phyloP scores from a whole-genome alignment of 2,888 invertebrate genomes.

The Drosophila subsilvestris region DNA sequence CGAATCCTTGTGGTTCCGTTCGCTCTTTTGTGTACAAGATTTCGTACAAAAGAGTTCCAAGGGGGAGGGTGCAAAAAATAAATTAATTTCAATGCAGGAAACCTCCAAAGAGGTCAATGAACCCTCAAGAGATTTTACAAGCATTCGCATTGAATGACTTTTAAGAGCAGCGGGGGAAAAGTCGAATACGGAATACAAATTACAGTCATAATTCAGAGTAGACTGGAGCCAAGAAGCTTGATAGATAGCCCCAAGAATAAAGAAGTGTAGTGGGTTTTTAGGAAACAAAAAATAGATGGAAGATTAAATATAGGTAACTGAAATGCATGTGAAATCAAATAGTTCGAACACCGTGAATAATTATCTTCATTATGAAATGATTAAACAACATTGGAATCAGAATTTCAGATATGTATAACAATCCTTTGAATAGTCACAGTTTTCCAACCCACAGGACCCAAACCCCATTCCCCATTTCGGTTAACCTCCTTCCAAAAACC shows the following conservation, averaged over 20 bases:
- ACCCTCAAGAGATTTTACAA: slow-evolving; percentile 6
- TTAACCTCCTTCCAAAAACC: no score
- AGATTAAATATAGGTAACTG: not conserved
- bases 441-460: not conserved
- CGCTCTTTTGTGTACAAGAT: slow-evolving; percentile 25
- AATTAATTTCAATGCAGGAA: slow-evolving; percentile 18
- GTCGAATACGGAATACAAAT: slow-evolving; percentile 29
- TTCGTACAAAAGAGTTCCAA: slow-evolving; percentile 29
- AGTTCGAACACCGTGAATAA: no score
- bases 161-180: not conserved
- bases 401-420: not conserved
- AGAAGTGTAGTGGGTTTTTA: not conserved
- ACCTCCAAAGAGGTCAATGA: slow-evolving; percentile 27
- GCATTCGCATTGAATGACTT: not conserved
- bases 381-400: no score
- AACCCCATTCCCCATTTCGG: no score
- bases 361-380: not conserved
- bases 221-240: slow-evolving; percentile 1
- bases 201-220: slow-evolving; percentile 21
- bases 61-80: not conserved
- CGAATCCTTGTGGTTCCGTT: slow-evolving; percentile 49
- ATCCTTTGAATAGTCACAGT: no score
- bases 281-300: not conserved
- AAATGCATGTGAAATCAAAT: no score
- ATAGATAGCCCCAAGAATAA: not conserved